Conservation (phyloP, 2,113 vertebrate species). For the Sinocyclocheilus anshuiensis region DNA sequence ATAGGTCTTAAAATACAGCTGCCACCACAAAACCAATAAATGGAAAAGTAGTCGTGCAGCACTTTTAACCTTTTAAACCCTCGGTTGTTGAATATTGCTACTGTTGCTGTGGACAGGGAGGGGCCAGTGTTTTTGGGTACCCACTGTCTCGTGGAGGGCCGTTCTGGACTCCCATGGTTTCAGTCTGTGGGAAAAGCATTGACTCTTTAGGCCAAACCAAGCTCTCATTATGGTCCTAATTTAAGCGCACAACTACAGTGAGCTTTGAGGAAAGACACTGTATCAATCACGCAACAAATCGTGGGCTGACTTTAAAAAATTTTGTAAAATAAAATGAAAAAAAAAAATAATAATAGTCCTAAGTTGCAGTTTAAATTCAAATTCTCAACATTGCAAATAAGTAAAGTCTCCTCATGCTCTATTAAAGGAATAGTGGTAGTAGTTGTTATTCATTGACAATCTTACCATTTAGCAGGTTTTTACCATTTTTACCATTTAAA, state of each 20-base stretch:
- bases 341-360: background rate
- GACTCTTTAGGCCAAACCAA: slow-evolving; percentile 74
- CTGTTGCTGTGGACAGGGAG: slow-evolving; percentile 73
- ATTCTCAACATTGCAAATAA: background rate
- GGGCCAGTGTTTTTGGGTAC: slow-evolving; percentile 66
- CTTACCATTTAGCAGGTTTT: background rate
- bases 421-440: background rate
- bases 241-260: slow-evolving; percentile 69
- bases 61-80: slow-evolving; percentile 77
- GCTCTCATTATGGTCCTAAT: slow-evolving; percentile 80
- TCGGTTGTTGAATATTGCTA: slow-evolving; percentile 68
- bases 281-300: slow-evolving; percentile 58
- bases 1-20: slow-evolving; percentile 80
- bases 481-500: background rate
- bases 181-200: slow-evolving; percentile 70
- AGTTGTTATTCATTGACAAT: background rate
- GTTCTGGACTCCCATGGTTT: slow-evolving; percentile 75
- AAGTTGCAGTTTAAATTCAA: background rate
- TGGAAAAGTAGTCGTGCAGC: slow-evolving; percentile 73
- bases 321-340: background rate
- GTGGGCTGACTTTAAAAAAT: slow-evolving; percentile 50
- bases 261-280: slow-evolving; percentile 69
- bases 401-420: background rate
- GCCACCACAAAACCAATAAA: slow-evolving; percentile 77
- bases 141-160: slow-evolving; percentile 71